phyloP scores from a whole-genome alignment of 2,888 invertebrate genomes.

The Spicauda simplicius region DNA sequence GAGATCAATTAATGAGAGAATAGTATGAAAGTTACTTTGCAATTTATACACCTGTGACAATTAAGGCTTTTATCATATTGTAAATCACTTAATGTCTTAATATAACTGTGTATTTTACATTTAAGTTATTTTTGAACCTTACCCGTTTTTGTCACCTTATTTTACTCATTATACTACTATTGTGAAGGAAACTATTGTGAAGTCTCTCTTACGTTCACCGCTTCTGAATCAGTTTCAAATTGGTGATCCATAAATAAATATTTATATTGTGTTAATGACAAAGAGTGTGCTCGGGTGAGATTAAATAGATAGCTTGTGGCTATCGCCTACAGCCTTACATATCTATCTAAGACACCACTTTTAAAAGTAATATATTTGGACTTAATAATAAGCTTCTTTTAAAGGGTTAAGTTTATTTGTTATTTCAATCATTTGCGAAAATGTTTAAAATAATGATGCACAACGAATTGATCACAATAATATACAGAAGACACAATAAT shows the following conservation, averaged over 20 bases:
- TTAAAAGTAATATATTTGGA: conserved; percentile 42
- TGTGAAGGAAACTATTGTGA: conserved; percentile 39
- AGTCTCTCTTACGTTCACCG: conserved; percentile 54
- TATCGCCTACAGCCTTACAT: conserved; percentile 55
- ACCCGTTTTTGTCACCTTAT: too few species aligned
- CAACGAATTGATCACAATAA: too few species aligned
- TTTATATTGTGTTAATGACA: conserved; percentile 78
- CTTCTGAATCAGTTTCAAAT: conserved; percentile 69
- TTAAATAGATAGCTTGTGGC: conserved; percentile 60
- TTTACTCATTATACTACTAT: too few species aligned
- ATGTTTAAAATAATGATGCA: too few species aligned
- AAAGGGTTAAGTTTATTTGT: neutral
- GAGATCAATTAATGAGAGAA: too few species aligned
- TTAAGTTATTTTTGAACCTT: too few species aligned
- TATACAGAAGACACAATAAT: neutral
- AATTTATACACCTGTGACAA: too few species aligned
- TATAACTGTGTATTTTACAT: too few species aligned
- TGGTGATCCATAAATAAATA: conserved; percentile 69
- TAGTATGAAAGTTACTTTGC: too few species aligned
- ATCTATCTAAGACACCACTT: conserved; percentile 42
- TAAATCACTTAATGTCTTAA: too few species aligned
- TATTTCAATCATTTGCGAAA: too few species aligned
- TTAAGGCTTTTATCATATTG: too few species aligned
- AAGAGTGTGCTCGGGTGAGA: conserved; percentile 66
- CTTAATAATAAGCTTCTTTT: conserved; percentile 10